Conservation (phyloP, 2,113 vertebrate species). For the Chloroceryle aenea region DNA sequence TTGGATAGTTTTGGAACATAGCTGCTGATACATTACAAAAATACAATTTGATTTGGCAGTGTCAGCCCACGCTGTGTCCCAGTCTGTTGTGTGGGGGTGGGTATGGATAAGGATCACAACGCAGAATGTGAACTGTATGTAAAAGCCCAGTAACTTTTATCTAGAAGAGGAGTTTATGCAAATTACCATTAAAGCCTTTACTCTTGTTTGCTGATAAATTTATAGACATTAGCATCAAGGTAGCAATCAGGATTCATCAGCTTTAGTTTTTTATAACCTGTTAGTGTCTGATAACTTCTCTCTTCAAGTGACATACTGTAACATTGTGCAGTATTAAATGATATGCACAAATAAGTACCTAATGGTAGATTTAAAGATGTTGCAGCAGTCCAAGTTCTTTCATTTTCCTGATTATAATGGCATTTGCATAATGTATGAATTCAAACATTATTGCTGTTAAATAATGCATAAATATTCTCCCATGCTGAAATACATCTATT, state of each 20-base stretch:
- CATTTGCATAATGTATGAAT: constrained; percentile 87
- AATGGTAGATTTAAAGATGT: constrained; percentile 77
- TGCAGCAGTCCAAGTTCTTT: constrained; percentile 76
- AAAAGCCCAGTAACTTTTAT: background rate
- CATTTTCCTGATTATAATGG: constrained; percentile 80
- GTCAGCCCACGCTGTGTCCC: background rate
- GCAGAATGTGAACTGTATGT: background rate
- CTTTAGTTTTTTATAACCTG: constrained; percentile 72
- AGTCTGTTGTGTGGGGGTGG: background rate
- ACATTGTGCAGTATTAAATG: constrained; percentile 64
- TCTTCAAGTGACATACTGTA: constrained; percentile 39
- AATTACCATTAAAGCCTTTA: constrained; percentile 50
- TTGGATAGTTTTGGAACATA: constrained; percentile 19
- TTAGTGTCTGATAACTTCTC: constrained; percentile 72
- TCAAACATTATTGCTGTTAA: constrained; percentile 85
- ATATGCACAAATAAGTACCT: constrained; percentile 78
- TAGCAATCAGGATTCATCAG: constrained; percentile 67
- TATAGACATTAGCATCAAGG: constrained; percentile 66
- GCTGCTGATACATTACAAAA: constrained; percentile 18
- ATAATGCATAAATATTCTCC: constrained; percentile 86
- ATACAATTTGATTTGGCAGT: background rate
- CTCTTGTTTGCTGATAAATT: constrained; percentile 73
- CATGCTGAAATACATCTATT: constrained; percentile 80
- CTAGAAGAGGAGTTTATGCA: background rate
- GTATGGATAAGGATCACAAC: background rate